Conservation (phyloP, 2,113 vertebrate species). For the Odontesthes bonariensis region DNA sequence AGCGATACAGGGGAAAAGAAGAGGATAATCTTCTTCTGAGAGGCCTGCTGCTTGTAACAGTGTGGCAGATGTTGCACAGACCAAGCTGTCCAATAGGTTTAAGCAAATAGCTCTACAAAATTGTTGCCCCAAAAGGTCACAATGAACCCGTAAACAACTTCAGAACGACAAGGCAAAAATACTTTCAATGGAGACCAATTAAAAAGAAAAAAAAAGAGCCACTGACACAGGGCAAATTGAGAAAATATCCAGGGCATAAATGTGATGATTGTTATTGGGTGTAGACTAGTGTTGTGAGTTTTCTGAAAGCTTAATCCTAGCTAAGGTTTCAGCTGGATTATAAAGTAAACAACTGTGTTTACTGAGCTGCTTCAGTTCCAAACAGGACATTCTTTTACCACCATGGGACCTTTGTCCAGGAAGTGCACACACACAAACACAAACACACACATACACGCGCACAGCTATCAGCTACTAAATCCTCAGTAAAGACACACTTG, state of each 20-base stretch:
- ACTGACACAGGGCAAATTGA: background rate
- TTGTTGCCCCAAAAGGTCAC: background rate
- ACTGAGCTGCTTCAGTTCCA: conserved; percentile 60
- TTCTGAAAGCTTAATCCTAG: conserved; percentile 29
- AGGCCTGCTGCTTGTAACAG: background rate
- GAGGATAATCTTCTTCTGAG: conserved; percentile 18
- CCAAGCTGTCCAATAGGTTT: background rate
- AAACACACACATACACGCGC: conserved; percentile 13
- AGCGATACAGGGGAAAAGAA: background rate
- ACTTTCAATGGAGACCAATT: background rate
- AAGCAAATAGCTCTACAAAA: conserved; percentile 1
- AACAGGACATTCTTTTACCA: conserved; percentile 69
- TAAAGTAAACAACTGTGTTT: conserved; percentile 65
- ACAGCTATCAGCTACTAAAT: conserved; percentile 34
- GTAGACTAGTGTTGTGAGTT: conserved; percentile 20
- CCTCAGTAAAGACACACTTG: conserved; percentile 29
- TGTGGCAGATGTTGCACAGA: conserved; percentile 20
- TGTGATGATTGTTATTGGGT: conserved; percentile 5
- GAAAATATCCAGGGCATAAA: conserved; percentile 14
- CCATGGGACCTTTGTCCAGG: conserved; percentile 47
- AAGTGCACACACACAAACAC: conserved; percentile 36
- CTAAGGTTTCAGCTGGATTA: conserved; percentile 44
- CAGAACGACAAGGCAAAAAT: background rate
- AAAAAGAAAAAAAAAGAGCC: background rate
- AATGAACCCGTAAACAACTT: background rate